These are phyloP conservation scores for Oreochromis aureus DNA, from an alignment of 2,113 vertebrate genomes.

Conservation along the genomic window DNA sequence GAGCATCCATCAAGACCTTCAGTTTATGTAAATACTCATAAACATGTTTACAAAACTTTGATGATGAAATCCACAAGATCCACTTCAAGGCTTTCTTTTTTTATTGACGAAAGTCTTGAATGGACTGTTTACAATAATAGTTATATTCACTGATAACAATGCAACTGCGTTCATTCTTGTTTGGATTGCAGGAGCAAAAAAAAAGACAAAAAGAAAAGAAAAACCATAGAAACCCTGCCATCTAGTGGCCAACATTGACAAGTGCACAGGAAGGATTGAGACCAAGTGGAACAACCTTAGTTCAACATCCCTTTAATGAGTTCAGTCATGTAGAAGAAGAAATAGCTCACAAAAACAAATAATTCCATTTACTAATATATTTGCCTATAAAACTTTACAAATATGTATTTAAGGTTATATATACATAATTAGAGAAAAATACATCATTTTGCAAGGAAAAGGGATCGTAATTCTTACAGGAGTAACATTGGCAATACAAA, in stretches of 20 bases:
- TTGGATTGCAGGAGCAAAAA: background rate
- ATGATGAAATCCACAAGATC: background rate
- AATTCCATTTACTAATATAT: background rate
- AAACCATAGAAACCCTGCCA: background rate
- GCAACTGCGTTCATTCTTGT: background rate
- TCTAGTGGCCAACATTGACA: background rate
- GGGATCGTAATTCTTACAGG: background rate
- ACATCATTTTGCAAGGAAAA: background rate
- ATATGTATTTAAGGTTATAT: conserved; percentile 61
- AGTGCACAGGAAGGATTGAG: background rate
- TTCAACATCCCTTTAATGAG: conserved; percentile 25
- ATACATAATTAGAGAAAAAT: conserved; percentile 25
- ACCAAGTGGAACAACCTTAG: background rate
- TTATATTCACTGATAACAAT: background rate
- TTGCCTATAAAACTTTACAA: conserved; percentile 59
- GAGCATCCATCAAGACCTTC: background rate
- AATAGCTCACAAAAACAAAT: background rate
- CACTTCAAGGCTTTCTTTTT: background rate
- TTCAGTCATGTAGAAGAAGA: background rate
- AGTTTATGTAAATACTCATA: background rate
- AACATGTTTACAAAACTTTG: background rate
- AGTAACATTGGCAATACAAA: background rate
- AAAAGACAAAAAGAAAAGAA: rapidly evolving
- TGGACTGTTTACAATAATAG: background rate
- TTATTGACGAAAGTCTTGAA: background rate